A percentile compares a stretch with the other conserved stretches of the same genome.
Conservation (phyloP, 92 coral and sea anemone species). For the Palythoa caribaeorum region DNA sequence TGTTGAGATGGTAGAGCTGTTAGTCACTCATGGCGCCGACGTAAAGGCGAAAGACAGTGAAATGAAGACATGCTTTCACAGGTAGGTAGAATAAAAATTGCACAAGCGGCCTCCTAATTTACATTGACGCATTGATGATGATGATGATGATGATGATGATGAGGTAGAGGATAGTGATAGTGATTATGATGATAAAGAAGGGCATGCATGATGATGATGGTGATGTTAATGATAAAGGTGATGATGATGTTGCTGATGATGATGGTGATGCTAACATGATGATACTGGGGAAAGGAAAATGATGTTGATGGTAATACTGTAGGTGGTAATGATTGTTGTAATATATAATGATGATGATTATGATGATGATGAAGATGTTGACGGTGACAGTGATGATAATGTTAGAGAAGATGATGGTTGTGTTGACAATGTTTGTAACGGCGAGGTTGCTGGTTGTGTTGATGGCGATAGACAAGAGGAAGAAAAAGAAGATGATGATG, state of each 20-base stretch:
- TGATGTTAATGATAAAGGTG: background rate
- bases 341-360: too few relatives aligned
- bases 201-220: background rate
- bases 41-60: constrained; percentile 59
- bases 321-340: too few relatives aligned
- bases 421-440: too few relatives aligned
- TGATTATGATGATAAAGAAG: background rate
- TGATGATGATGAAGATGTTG: too few relatives aligned
- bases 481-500: too few relatives aligned
- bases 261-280: background rate
- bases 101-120: too few relatives aligned
- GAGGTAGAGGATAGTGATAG: background rate
- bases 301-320: background rate
- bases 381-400: too few relatives aligned
- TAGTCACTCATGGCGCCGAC: constrained; percentile 66
- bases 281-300: background rate
- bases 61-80: constrained; percentile 76
- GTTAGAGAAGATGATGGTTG: too few relatives aligned
- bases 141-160: background rate
- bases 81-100: constrained; percentile 19
- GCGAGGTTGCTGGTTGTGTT: too few relatives aligned
- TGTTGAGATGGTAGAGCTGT: constrained; percentile 61
- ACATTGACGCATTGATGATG: background rate
- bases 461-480: too few relatives aligned
- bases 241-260: background rate